A percentile compares a stretch with the other conserved stretches of the same genome.
phyloP scores from a whole-genome alignment of 2,888 invertebrate genomes.

The Heteropelma amictum region DNA sequence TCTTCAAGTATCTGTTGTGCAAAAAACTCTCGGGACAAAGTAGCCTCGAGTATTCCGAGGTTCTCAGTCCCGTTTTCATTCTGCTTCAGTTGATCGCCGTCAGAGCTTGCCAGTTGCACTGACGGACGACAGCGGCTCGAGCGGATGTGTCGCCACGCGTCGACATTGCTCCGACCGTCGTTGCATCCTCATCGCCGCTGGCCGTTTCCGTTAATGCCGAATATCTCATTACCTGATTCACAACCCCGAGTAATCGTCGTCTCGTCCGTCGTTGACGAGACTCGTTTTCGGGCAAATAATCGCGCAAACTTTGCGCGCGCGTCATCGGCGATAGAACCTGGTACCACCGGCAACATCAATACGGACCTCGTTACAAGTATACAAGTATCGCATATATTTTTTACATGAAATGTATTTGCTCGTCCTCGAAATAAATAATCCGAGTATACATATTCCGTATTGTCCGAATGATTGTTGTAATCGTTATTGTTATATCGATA shows the following conservation, averaged over 20 bases:
- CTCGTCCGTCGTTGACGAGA: no score
- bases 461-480: no score
- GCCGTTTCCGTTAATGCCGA: slow-evolving; percentile 57
- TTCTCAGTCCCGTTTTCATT: slow-evolving; percentile 94
- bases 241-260: no score
- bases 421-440: no score
- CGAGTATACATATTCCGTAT: no score
- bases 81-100: slow-evolving; percentile 93
- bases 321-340: no score
- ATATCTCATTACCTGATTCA: slow-evolving; percentile 33
- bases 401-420: no score
- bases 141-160: slow-evolving; percentile 49
- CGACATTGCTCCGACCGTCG: slow-evolving; percentile 27
- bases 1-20: slow-evolving; percentile 94
- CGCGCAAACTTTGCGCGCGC: neutral
- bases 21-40: slow-evolving; percentile 91
- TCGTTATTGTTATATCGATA: no score
- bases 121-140: slow-evolving; percentile 55
- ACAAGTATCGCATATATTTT: no score
- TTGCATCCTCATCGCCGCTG: slow-evolving; percentile 53
- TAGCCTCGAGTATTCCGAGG: slow-evolving; percentile 92
- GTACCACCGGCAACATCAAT: no score
- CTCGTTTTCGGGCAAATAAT: no score
- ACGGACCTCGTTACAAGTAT: no score
- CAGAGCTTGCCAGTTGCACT: slow-evolving; percentile 92